phyloP scores from a whole-genome alignment of 1,140 invertebrate genomes.

The Aporrectodea caliginosa region DNA sequence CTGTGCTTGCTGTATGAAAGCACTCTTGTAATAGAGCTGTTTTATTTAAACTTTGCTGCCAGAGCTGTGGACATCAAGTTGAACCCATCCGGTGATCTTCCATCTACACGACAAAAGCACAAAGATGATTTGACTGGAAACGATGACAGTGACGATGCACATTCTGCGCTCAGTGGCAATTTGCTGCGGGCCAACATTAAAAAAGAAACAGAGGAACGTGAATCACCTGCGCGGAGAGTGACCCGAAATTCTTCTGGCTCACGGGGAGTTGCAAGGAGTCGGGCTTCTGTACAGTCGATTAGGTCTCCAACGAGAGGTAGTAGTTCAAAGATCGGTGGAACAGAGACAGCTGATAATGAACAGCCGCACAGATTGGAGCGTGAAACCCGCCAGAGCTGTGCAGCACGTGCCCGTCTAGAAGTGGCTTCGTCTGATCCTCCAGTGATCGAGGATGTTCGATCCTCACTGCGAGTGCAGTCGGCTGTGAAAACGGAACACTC shows the following conservation, averaged over 20 bases:
- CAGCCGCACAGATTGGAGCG: neutral
- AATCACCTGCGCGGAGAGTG: neutral
- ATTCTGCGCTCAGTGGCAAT: neutral
- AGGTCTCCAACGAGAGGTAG: neutral
- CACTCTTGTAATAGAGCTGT: no score
- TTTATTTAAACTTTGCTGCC: no score
- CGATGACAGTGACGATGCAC: neutral
- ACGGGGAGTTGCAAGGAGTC: no score
- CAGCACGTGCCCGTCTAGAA: neutral
- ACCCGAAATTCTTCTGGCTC: neutral
- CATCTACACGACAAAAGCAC: neutral
- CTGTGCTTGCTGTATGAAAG: constrained; percentile 73
- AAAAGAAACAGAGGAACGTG: constrained; percentile 9
- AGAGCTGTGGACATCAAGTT: no score
- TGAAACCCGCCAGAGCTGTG: neutral
- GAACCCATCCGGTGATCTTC: no score
- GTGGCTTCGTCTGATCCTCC: neutral
- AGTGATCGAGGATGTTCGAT: neutral
- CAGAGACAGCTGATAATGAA: neutral
- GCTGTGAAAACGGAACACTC: neutral
- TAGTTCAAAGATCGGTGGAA: neutral
- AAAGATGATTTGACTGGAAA: neutral
- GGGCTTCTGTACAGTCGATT: neutral
- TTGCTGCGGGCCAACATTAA: constrained; percentile 1
- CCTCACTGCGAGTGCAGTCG: neutral